phyloP scores from a whole-genome alignment of 2,888 invertebrate species.

The Monochamus alternatus region DNA sequence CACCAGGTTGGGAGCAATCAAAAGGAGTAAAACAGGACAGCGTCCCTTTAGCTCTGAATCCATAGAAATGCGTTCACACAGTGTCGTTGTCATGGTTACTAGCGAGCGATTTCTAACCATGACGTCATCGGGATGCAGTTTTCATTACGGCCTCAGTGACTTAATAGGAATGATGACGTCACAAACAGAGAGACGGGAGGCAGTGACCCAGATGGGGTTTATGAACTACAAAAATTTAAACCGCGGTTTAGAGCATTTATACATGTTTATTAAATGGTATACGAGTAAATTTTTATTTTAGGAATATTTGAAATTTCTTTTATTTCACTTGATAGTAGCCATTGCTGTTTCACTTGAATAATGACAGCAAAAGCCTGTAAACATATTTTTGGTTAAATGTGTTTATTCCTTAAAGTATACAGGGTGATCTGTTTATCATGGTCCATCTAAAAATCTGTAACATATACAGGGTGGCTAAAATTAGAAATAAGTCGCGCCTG shows the following conservation, averaged over 20 bases:
- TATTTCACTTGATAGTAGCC: too few relatives aligned
- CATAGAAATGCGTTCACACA: constrained; percentile 37
- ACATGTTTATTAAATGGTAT: too few relatives aligned
- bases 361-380: too few relatives aligned
- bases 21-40: constrained; percentile 30
- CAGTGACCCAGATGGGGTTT: background rate
- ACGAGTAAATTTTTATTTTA: too few relatives aligned
- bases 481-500: too few relatives aligned
- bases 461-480: too few relatives aligned
- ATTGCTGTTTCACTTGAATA: too few relatives aligned
- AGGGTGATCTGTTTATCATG: too few relatives aligned
- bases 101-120: constrained; percentile 30
- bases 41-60: constrained; percentile 10
- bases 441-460: too few relatives aligned
- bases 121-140: constrained; percentile 41
- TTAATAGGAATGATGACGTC: constrained; percentile 32
- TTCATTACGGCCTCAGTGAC: constrained; percentile 30
- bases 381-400: too few relatives aligned
- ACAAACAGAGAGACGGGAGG: background rate
- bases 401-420: too few relatives aligned
- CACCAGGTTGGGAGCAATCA: constrained; percentile 11
- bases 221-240: background rate
- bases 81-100: constrained; percentile 37
- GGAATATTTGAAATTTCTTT: too few relatives aligned
- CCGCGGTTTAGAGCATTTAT: background rate